Percentiles rank a stretch among this genome's conserved stretches.
These are phyloP conservation scores for Passerina amoena DNA, from an alignment of 2,113 vertebrate genomes.

Conservation along the genomic window DNA sequence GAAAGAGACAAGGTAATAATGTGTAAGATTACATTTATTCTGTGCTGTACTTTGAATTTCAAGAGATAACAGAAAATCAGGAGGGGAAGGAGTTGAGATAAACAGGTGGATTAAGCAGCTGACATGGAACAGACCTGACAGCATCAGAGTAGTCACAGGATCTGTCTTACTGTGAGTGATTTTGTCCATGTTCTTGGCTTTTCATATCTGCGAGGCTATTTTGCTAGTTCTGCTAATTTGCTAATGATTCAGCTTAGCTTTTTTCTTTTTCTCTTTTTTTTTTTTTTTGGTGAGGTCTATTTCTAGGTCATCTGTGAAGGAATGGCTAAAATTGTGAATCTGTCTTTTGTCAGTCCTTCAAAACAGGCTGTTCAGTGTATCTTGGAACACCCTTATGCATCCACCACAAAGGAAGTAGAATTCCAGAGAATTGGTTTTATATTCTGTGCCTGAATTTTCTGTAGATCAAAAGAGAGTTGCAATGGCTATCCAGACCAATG, in stretches of 20 bases:
- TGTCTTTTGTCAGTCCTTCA: not conserved
- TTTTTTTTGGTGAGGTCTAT: not conserved
- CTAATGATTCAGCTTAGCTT: not conserved
- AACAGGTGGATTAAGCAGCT: not conserved
- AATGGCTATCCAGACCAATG: not conserved
- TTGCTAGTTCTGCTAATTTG: not conserved
- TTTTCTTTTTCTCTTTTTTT: not conserved
- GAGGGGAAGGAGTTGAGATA: not conserved
- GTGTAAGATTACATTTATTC: not conserved
- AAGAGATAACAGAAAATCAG: not conserved
- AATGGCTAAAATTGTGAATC: not conserved
- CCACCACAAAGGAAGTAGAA: not conserved
- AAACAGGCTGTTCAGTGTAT: not conserved
- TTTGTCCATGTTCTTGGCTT: not conserved
- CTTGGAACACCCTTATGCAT: not conserved
- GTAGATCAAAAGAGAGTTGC: not conserved
- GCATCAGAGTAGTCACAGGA: not conserved
- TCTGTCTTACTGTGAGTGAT: not conserved
- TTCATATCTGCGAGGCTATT: not conserved
- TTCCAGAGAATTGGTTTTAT: not conserved
- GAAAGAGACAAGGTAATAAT: not conserved
- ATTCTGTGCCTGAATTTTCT: not conserved
- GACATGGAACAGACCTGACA: not conserved
- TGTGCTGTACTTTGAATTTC: not conserved
- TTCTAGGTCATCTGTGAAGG: not conserved